Percentiles rank a stretch among this genome's conserved stretches.
Conservation (phyloP, 2,888 invertebrate genomes). For the Drosophila sordidula region DNA sequence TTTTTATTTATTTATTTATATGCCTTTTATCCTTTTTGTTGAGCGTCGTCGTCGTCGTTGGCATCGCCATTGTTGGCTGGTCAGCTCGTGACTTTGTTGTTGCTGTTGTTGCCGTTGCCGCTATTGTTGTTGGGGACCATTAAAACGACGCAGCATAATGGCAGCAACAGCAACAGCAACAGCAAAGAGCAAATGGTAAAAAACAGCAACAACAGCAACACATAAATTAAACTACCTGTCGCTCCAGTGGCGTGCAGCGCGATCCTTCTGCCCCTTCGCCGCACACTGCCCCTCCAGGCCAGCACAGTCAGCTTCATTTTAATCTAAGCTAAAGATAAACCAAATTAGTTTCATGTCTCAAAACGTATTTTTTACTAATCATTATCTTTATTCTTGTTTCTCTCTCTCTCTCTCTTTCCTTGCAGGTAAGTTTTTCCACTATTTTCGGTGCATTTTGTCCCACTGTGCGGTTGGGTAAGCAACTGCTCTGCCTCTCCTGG, state of each 20-base stretch:
- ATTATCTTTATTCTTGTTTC: slow-evolving; percentile 35
- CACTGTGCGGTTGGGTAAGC: slow-evolving; percentile 36
- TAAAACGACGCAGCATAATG: slow-evolving; percentile 82
- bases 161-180: slow-evolving; percentile 63
- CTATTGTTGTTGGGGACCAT: slow-evolving; percentile 66
- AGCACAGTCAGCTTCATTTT: slow-evolving; percentile 2
- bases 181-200: slow-evolving; percentile 2
- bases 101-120: slow-evolving; percentile 29
- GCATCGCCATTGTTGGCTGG: slow-evolving; percentile 61
- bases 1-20: slow-evolving; percentile 81
- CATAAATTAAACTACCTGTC: slow-evolving; percentile 84
- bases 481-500: slow-evolving; percentile 10
- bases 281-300: neutral
- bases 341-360: slow-evolving; percentile 67
- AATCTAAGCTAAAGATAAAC: slow-evolving; percentile 48
- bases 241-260: slow-evolving; percentile 59
- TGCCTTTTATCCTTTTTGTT: slow-evolving; percentile 73
- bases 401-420: slow-evolving; percentile 34
- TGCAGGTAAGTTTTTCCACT: slow-evolving; percentile 65
- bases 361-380: slow-evolving; percentile 59
- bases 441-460: slow-evolving; percentile 10
- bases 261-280: neutral
- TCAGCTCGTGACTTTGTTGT: slow-evolving; percentile 62
- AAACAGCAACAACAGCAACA: slow-evolving; percentile 46
- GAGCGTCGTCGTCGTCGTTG: neutral